A percentile compares a stretch with the other conserved stretches of the same genome.
Evolutionary conservation across 2,797 vertebrate species (phyloP).

Genomic region (Orestias chungarensis): DNA sequence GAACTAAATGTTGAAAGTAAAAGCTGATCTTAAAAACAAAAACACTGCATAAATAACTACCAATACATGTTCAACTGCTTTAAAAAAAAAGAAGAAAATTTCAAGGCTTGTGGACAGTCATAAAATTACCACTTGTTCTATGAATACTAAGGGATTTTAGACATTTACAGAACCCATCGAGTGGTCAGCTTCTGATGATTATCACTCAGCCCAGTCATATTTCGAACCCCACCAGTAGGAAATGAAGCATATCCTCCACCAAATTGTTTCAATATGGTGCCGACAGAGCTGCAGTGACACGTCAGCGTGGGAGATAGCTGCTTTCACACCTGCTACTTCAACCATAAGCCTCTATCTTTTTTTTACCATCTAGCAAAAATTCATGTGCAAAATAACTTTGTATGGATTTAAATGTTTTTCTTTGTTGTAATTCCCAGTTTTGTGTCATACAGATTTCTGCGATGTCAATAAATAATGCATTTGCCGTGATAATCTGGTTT

Average conservation of each 20-base stretch:
- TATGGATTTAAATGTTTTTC: not conserved
- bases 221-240: slow-evolving; percentile 15
- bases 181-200: not conserved
- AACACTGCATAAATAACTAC: slow-evolving; percentile 2
- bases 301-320: slow-evolving; percentile 19
- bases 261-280: slow-evolving; percentile 25
- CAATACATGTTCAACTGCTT: slow-evolving; percentile 30
- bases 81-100: slow-evolving; percentile 7
- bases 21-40: slow-evolving; percentile 16
- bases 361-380: not conserved
- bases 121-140: not conserved
- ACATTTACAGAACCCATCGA: not conserved
- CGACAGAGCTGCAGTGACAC: slow-evolving; percentile 9
- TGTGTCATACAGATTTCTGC: not conserved
- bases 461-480: not conserved
- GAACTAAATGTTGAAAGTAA: slow-evolving; percentile 24
- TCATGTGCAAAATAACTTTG: not conserved
- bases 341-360: slow-evolving; percentile 2
- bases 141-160: slow-evolving; percentile 3
- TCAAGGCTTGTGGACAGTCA: not conserved
- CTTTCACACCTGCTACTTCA: slow-evolving; percentile 44
- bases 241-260: slow-evolving; percentile 12
- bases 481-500: not conserved
- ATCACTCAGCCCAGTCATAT: slow-evolving; percentile 13
- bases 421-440: not conserved